Evolutionary conservation across 2,888 invertebrate species (phyloP).

Genomic region (Hirtodrosophila histrioides): DNA sequence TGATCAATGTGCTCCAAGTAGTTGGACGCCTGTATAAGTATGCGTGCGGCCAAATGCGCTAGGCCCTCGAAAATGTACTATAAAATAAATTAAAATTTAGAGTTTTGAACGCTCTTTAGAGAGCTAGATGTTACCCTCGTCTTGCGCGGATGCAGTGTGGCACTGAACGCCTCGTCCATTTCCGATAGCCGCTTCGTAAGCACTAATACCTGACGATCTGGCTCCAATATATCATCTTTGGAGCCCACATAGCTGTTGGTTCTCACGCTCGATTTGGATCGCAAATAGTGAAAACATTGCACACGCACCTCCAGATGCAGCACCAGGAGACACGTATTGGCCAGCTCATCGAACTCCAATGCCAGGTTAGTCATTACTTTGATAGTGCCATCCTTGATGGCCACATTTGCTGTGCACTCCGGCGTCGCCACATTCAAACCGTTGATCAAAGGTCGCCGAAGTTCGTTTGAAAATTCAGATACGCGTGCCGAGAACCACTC

Average conservation of each 20-base stretch:
- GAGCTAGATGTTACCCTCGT: slow-evolving; percentile 86
- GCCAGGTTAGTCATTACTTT: slow-evolving; percentile 89
- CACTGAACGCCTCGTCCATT: slow-evolving; percentile 91
- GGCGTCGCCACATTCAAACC: slow-evolving; percentile 74
- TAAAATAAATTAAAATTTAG: not conserved
- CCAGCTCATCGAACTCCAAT: slow-evolving; percentile 93
- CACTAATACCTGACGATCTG: slow-evolving; percentile 90
- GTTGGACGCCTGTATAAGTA: slow-evolving; percentile 92
- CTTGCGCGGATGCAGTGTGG: slow-evolving; percentile 91
- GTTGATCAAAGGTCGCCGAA: slow-evolving; percentile 85
- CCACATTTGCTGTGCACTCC: slow-evolving; percentile 78
- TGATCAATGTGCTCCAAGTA: slow-evolving; percentile 92
- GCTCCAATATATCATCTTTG: slow-evolving; percentile 90
- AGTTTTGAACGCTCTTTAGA: not conserved
- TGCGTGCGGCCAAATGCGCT: slow-evolving; percentile 91
- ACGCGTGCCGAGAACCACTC: slow-evolving; percentile 92
- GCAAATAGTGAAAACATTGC: slow-evolving; percentile 97
- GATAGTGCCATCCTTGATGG: slow-evolving; percentile 86
- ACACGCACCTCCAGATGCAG: slow-evolving; percentile 97
- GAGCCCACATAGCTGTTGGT: slow-evolving; percentile 82
- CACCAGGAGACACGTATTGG: slow-evolving; percentile 95
- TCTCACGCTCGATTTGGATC: slow-evolving; percentile 84
- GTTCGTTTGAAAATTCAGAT: slow-evolving; percentile 86
- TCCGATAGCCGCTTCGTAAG: slow-evolving; percentile 91
- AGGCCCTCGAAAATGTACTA: slow-evolving; percentile 96